These are phyloP conservation scores for Myripristis jacobus DNA, from an alignment of 2,797 vertebrate genomes.

Conservation along the genomic window DNA sequence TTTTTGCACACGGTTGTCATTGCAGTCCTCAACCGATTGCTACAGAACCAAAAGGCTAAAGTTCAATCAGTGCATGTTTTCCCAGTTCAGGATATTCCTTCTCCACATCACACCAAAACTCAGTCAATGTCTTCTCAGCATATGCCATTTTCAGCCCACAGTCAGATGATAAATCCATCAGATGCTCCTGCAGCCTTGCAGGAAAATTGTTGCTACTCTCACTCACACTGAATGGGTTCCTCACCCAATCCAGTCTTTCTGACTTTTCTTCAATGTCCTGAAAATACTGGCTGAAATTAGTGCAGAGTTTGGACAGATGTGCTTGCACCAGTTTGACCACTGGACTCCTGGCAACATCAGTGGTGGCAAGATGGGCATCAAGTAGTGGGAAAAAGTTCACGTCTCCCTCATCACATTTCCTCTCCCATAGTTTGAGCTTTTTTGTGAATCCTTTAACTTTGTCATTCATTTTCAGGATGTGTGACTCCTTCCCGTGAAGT, in stretches of 20 bases:
- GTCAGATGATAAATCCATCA: conserved; percentile 24
- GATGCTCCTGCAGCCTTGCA: conserved; percentile 21
- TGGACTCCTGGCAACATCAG: conserved; percentile 6
- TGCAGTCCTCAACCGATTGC: too few relatives aligned
- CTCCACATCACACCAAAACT: conserved; percentile 38
- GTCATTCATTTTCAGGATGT: conserved; percentile 22
- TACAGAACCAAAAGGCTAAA: conserved; percentile 38
- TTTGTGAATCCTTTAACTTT: conserved; percentile 36
- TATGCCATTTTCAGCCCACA: conserved; percentile 20
- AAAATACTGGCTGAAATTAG: conserved; percentile 17
- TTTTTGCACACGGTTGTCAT: too few relatives aligned
- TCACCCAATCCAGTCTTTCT: conserved; percentile 37
- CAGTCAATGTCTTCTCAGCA: conserved; percentile 25
- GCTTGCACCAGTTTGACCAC: conserved; percentile 16
- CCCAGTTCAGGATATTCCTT: conserved; percentile 25
- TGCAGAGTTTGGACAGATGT: conserved; percentile 35
- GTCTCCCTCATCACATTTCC: conserved; percentile 38
- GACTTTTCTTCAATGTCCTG: conserved; percentile 13
- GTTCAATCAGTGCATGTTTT: conserved; percentile 25
- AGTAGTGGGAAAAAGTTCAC: conserved; percentile 30
- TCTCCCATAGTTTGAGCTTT: conserved; percentile 30
- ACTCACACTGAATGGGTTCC: conserved; percentile 24
- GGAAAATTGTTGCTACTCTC: conserved; percentile 31
- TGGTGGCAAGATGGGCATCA: conserved; percentile 14
- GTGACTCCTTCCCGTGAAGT: conserved; percentile 26